These are phyloP conservation scores for Drosophila testacea DNA, from an alignment of 2,888 invertebrate species.

Conservation along the genomic window DNA sequence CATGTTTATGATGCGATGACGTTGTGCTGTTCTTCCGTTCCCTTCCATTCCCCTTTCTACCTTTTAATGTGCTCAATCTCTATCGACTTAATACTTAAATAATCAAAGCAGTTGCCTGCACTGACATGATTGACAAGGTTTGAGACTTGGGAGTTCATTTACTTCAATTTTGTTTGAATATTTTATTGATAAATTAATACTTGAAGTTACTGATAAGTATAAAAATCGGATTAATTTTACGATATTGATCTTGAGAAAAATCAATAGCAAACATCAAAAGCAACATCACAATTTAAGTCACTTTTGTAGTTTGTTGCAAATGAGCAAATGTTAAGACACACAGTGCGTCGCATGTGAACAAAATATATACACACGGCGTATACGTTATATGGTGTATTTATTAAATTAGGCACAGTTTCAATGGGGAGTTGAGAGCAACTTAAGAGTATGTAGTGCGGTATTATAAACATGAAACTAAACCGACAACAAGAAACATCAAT, in stretches of 20 bases:
- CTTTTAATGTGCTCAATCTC: constrained; percentile 1
- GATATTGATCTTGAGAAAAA: background rate
- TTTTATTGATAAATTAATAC: constrained; percentile 18
- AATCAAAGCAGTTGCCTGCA: constrained; percentile 27
- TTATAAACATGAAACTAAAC: constrained; percentile 51
- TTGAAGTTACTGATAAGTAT: constrained; percentile 2
- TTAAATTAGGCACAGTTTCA: constrained; percentile 31
- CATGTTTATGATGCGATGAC: constrained; percentile 75
- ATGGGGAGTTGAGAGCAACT: constrained; percentile 17
- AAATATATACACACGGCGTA: constrained; percentile 1
- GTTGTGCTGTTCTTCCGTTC: constrained; percentile 28
- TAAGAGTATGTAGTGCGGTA: constrained; percentile 34
- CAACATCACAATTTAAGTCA: too few relatives aligned
- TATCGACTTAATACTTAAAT: constrained; percentile 34
- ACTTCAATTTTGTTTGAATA: constrained; percentile 20
- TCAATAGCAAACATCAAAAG: background rate
- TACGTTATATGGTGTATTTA: constrained; percentile 21
- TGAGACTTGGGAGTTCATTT: constrained; percentile 3
- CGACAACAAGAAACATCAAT: constrained; percentile 72
- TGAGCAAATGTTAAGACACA: constrained; percentile 12
- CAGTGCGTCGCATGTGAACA: background rate
- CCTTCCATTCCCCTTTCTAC: background rate
- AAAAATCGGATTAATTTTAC: background rate
- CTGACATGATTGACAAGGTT: constrained; percentile 27
- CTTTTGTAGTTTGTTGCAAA: constrained; percentile 12